Percentiles rank a stretch among this genome's conserved stretches.
Conservation (phyloP, 1,140 invertebrate genomes). For the Ostrea denselamellosa region DNA sequence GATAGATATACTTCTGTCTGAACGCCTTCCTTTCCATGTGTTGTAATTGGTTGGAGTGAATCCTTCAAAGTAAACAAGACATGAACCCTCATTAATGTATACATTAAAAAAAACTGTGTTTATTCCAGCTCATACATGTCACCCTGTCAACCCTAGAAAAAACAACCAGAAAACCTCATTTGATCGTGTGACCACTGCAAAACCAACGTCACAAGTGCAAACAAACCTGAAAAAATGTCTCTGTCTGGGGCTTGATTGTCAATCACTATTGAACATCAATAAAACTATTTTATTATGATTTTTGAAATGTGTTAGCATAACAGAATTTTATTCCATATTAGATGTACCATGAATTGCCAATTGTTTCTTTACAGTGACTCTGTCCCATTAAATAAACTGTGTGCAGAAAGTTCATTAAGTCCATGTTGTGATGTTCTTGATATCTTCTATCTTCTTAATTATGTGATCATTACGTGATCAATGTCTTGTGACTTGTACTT, state of each 20-base stretch:
- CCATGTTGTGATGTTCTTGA: too few relatives aligned
- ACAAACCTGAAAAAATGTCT: conserved; percentile 16
- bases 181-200: neutral
- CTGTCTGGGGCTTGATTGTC: neutral
- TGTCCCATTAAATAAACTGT: too few relatives aligned
- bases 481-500: neutral
- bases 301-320: neutral
- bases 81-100: conserved; percentile 9
- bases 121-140: neutral
- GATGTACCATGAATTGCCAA: too few relatives aligned
- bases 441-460: too few relatives aligned
- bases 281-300: neutral
- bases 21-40: conserved; percentile 12
- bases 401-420: too few relatives aligned
- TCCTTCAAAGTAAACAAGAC: conserved; percentile 14
- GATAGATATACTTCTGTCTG: conserved; percentile 7
- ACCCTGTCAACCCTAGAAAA: neutral
- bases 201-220: neutral
- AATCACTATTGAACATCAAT: neutral
- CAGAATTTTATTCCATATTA: neutral
- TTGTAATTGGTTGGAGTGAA: conserved; percentile 25
- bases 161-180: neutral
- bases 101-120: neutral
- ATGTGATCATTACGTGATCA: neutral
- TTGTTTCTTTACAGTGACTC: too few relatives aligned